These are phyloP conservation scores for Altica lythri DNA, from an alignment of 2,888 invertebrate genomes.

Conservation along the genomic window DNA sequence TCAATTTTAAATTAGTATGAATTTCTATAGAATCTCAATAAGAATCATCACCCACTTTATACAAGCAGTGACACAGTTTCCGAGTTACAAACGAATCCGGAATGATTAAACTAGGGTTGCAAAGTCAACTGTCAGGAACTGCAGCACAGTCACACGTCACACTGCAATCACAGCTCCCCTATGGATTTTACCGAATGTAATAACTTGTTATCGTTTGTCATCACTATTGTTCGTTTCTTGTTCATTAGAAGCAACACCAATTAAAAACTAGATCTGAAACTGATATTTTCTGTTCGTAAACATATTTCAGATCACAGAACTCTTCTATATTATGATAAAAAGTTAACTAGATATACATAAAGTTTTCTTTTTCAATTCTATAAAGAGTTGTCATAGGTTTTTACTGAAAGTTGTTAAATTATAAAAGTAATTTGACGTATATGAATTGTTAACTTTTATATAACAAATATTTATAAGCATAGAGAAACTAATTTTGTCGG, in stretches of 20 bases:
- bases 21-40: no score
- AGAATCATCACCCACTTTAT: conserved; percentile 37
- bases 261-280: conserved; percentile 28
- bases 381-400: no score
- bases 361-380: no score
- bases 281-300: conserved; percentile 28
- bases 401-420: no score
- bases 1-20: no score
- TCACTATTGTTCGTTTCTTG: conserved; percentile 40
- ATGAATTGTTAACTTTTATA: no score
- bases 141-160: conserved; percentile 28
- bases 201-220: conserved; percentile 46
- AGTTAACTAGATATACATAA: no score
- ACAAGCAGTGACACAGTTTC: conserved; percentile 34
- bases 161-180: conserved; percentile 27
- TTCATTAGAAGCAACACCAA: conserved; percentile 34
- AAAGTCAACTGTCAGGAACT: conserved; percentile 39
- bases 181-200: conserved; percentile 41
- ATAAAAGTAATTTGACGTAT: no score
- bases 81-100: no score
- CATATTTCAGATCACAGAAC: conserved; percentile 8
- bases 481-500: no score
- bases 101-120: conserved; percentile 38
- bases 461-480: no score
- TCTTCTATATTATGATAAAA: no score